Evolutionary conservation across 1,140 invertebrate genomes (phyloP), one percentile per base, ranked within the genome.

Genomic region (Hermatobates lingyangjiaoensis): DNA sequence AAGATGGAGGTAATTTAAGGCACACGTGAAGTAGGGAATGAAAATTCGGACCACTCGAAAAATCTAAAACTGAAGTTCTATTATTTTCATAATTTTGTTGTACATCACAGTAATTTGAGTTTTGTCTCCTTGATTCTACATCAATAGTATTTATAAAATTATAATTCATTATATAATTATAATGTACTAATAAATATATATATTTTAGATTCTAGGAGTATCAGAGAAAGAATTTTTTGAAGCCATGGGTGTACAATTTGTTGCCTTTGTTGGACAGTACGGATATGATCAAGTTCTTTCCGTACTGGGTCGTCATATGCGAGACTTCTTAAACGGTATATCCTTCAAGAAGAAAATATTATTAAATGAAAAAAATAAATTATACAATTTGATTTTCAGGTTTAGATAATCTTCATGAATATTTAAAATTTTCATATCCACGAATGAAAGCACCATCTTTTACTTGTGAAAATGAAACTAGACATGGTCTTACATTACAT

Each of bases 391-490:
- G n/a, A 45, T 49, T 34, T 23, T 10, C 51, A 71, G 69, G 70
- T 23, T 68, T 97, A 57, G 92, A 96, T 67, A 97, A 96, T 71
- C 72, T 97, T 26, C 93, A 98, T 64, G 92, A 97, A 64, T 97
- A 98, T 65, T 71, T 98, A 2, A 91, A 91, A 66, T 92, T 95
- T 68, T 94, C 89, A 24, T 97, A 96, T 64, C 91, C 92, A 0
- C 74, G 87, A 59, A 83, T 93, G 76, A 68, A 80, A 54, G 89
- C 93, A 0, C 93, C 93, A 1, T 93, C 88, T 49, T 96, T 96
- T 63, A 94, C 94, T 58, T 93, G 91, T 61, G 90, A 95, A 66
- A 89, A 92, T 61, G 93, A 98, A 66, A 88, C 86, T 0, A 75
- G 81, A 47, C 80, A 85, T 62, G 92, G 93, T 2, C 69, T 96